Evolutionary conservation across 1,140 invertebrate species (phyloP).

Genomic region (Drosophila lini): DNA sequence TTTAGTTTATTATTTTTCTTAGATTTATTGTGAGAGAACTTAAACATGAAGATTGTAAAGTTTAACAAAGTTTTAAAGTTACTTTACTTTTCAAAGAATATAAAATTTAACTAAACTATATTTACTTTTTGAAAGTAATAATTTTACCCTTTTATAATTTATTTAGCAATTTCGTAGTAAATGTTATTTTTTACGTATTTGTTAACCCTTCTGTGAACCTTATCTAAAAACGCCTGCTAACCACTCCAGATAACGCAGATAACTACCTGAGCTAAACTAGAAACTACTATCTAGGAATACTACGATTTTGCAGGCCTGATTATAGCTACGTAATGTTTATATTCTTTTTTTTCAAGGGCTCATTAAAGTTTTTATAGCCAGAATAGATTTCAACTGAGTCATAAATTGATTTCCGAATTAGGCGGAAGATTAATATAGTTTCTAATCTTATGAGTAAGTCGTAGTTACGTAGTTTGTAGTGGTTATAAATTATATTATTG

Average conservation of each 20-base stretch:
- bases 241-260: conserved; percentile 28
- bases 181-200: background rate
- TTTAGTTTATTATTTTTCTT: background rate
- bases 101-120: background rate
- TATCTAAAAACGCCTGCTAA: conserved; percentile 11
- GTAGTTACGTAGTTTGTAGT: background rate
- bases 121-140: background rate
- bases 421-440: conserved; percentile 18
- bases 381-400: conserved; percentile 25
- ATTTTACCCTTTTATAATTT: background rate
- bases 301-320: conserved; percentile 8
- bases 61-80: background rate
- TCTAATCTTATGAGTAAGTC: background rate
- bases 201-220: background rate
- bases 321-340: conserved; percentile 22
- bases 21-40: background rate
- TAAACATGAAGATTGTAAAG: background rate
- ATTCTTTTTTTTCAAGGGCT: conserved; percentile 10
- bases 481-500: background rate
- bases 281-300: conserved; percentile 4
- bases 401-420: conserved; percentile 23
- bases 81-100: background rate
- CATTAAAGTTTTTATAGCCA: conserved; percentile 1
- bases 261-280: background rate
- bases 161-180: background rate